Evolutionary conservation across 2,888 invertebrate species (phyloP), one percentile per base, ranked within the genome.

Genomic region (Drosophila aldrichi): DNA sequence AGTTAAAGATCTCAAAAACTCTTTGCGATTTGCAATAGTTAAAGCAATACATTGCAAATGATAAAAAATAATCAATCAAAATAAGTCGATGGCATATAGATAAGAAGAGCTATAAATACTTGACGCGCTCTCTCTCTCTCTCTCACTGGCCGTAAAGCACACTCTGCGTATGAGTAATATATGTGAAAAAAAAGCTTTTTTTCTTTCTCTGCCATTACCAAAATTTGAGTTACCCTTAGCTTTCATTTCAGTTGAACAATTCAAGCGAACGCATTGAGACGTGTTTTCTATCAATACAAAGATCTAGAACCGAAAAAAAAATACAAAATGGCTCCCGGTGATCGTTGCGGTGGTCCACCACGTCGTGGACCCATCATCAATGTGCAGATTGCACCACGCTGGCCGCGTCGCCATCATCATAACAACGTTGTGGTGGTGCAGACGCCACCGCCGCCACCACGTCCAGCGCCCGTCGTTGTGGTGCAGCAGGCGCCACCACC

Each of bases 321-420:
- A n/a, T n/a, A 66, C 25, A 65, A 25, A 60, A 85, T 89, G 86
- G 66, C 90, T 41, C 83, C 91, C 73, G 51, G 61, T 43, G 81
- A 88, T 72, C 81, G 79, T 43, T 81, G 83, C 44, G 74, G 81
- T n/a, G 85, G 77, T 34, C 74, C 84, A 14, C 89, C 88, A 14
- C 80, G 89, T 29, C 83, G 91, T 34, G 90, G 90, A 25, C 91
- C 91, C 18, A 70, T 83, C 22, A 75, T 90, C 38, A 90, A 89
- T 70, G 90, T 90, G 14, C 82, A 88, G 49, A 87, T 90, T 22
- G 78, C 81, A 41, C 79, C 83, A 41, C 85, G 88, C 16, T 87
- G 86, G 82, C 89, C 88, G 5, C 73, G 90, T n/a, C 90, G 81
- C 43, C 90, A 84, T 64, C 84, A 78, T 51, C 81, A 77, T 66